Conservation (phyloP, 2,113 vertebrate genomes). For the Tachycineta bicolor region DNA sequence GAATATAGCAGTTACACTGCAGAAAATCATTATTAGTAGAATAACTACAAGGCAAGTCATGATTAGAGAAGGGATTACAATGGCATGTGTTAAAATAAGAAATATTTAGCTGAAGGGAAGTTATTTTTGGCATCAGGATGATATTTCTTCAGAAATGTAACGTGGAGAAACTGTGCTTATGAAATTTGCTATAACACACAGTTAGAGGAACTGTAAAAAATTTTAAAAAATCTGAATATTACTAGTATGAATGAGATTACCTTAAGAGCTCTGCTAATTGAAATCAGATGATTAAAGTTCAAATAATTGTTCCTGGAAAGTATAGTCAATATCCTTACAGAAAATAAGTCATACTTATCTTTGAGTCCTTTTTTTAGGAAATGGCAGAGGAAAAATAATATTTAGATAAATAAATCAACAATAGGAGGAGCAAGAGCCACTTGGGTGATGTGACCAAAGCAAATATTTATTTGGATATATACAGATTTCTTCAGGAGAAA, state of each 20-base stretch:
- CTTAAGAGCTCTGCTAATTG: background rate
- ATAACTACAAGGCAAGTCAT: slow-evolving; percentile 18
- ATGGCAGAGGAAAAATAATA: background rate
- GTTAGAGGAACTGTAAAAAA: background rate
- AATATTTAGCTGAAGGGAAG: slow-evolving; percentile 20
- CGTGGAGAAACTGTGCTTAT: background rate
- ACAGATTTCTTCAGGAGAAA: background rate
- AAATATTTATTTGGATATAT: background rate
- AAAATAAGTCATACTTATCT: background rate
- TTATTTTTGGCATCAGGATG: background rate
- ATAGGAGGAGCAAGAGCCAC: background rate
- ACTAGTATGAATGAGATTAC: background rate
- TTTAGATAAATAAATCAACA: background rate
- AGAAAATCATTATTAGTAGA: slow-evolving; percentile 13
- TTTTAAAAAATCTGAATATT: background rate
- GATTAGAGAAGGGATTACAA: slow-evolving; percentile 27
- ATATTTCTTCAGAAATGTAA: background rate
- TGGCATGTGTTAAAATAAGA: background rate
- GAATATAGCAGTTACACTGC: slow-evolving; percentile 2
- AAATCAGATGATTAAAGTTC: background rate
- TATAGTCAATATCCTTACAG: background rate
- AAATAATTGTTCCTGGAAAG: background rate
- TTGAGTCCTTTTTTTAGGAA: background rate
- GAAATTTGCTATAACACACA: background rate
- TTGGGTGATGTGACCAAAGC: background rate